Evolutionary conservation across 30 jellyfish, hydroid and myxozoan genomes (phyloP), one percentile per base, ranked within the genome.

Genomic region (Nemopilema nomurai): DNA sequence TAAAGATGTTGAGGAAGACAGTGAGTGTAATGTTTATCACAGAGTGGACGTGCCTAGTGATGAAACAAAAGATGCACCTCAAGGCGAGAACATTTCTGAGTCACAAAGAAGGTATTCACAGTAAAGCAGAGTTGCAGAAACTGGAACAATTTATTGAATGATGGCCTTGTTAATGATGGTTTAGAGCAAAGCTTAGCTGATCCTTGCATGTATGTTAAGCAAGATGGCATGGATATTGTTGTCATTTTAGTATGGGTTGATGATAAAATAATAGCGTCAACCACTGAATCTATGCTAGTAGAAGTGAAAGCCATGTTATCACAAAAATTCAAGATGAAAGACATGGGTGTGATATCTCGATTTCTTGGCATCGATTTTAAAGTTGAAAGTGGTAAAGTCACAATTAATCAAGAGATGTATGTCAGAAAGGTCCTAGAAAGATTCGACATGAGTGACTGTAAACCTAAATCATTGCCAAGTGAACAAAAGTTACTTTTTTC

Each of bases 401-500:
- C 23, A 51, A 57, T 76, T 1, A 76, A 52, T 57, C 86, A 76
- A 49, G 30, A 51, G 65, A 49, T 9, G 9, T 76, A 76, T 20
- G 24, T 76, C 67, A 17, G 52, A 57, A 76, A 57, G 50, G 25
- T 76, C 32, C 30, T 33, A 22, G 50, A 50, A 76, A 57, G 51
- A 49, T 81, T 80, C 51, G 84, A 68, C 22, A 67, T 80, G 88
- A 17, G 49, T 9, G 89, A 88, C 21, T 79, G 94, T 70, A 88
- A 69, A 73, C 94, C 96, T 23, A 29, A 89, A 17, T 32, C 94
- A n/a, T 74, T 86, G 16, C 96, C 96, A 13, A 53, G 92, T 86
- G 96, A 57, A 52, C 52, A 66, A 41, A 27, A 20, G 62, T 29
- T 24, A 30, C 7, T 19, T 50, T 51, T 31, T 19, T 65, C 27